Conservation (phyloP, 1,140 invertebrate genomes). For the Magallana ariakensis region DNA sequence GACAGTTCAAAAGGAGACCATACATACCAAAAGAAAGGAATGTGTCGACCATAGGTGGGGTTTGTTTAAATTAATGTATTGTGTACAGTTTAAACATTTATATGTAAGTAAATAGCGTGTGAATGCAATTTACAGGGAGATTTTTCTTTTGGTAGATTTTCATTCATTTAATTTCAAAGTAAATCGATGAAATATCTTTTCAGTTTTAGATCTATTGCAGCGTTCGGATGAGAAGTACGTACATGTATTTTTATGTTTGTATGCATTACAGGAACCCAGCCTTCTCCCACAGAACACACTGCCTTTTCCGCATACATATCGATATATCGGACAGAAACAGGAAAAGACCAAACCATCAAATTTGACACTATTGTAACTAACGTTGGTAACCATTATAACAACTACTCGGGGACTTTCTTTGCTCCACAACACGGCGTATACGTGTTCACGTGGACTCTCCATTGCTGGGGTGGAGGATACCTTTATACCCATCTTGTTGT, state of each 20-base stretch:
- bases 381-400: constrained; percentile 17
- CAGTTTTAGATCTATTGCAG: not conserved
- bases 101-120: too few species aligned
- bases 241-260: too few species aligned
- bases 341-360: not conserved
- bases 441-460: constrained; percentile 4
- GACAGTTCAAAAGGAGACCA: too few species aligned
- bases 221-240: not conserved
- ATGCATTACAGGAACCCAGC: not conserved
- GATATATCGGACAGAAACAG: not conserved
- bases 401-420: not conserved
- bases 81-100: too few species aligned
- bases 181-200: not conserved
- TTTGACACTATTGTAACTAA: constrained; percentile 41
- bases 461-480: not conserved
- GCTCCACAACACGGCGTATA: constrained; percentile 6
- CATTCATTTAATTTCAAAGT: too few species aligned
- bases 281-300: not conserved
- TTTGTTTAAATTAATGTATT: too few species aligned
- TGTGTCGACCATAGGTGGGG: too few species aligned
- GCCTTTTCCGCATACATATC: constrained; percentile 24
- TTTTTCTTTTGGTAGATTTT: too few species aligned
- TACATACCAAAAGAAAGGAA: too few species aligned
- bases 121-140: too few species aligned
- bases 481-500: not conserved